Conservation (phyloP, 2,888 invertebrate species). For the Ornithoptera priamus region DNA sequence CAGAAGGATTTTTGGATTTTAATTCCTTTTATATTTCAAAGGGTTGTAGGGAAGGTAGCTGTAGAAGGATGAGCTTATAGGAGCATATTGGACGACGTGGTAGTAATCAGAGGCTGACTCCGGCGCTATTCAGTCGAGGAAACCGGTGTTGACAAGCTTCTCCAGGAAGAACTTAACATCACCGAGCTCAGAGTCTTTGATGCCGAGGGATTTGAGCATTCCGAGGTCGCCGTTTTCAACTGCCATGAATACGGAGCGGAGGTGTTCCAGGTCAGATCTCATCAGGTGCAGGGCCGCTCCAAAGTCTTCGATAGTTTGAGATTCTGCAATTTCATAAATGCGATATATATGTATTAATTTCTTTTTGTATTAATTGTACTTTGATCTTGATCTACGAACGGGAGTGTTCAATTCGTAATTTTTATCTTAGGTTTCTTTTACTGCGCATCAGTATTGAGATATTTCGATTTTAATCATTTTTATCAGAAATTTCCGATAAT, state of each 20-base stretch:
- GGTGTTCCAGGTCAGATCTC: slow-evolving; percentile 94
- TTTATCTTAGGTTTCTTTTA: too few relatives aligned
- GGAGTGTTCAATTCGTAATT: too few relatives aligned
- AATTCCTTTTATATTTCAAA: slow-evolving; percentile 71
- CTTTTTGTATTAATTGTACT: too few relatives aligned
- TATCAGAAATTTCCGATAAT: too few relatives aligned
- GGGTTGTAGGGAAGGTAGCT: slow-evolving; percentile 83
- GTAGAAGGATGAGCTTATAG: slow-evolving; percentile 86
- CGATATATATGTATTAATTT: too few relatives aligned
- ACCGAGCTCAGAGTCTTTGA: slow-evolving; percentile 96
- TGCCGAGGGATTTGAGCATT: slow-evolving; percentile 95
- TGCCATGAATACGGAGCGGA: slow-evolving; percentile 96
- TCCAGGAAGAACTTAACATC: slow-evolving; percentile 98
- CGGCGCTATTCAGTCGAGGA: slow-evolving; percentile 93
- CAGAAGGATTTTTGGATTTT: slow-evolving; percentile 37
- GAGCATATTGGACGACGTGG: slow-evolving; percentile 83
- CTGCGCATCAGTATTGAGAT: too few relatives aligned
- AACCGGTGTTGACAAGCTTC: slow-evolving; percentile 96
- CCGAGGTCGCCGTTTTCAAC: slow-evolving; percentile 97
- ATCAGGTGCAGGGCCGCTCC: slow-evolving; percentile 91
- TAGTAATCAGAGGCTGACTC: slow-evolving; percentile 87
- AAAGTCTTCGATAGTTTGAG: slow-evolving; percentile 97
- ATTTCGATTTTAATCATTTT: too few relatives aligned
- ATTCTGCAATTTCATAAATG: slow-evolving; percentile 81
- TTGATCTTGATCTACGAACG: too few relatives aligned